These are phyloP conservation scores for Thamnaconus septentrionalis DNA, from an alignment of 2,113 vertebrate species.

Conservation along the genomic window DNA sequence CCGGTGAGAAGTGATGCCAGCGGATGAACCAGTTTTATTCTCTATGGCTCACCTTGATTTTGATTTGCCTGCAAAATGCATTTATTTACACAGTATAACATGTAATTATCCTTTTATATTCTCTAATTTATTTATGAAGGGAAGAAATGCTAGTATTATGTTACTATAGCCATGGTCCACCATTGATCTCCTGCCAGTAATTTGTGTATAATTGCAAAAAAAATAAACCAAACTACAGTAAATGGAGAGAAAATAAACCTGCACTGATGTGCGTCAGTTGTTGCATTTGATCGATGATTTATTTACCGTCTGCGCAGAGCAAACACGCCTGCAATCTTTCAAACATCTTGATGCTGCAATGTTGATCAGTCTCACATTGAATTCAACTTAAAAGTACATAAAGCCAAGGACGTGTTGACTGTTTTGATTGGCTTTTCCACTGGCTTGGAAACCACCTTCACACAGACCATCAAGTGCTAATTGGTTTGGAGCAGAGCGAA, in stretches of 20 bases:
- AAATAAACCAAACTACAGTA: no score
- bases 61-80: background rate
- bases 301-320: no score
- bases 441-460: constrained; percentile 65
- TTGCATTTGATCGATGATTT: no score
- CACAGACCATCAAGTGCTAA: constrained; percentile 79
- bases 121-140: background rate
- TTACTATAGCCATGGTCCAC: background rate
- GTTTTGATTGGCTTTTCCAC: constrained; percentile 61
- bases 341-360: no score
- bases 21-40: constrained; percentile 4
- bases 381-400: constrained; percentile 37
- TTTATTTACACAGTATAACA: background rate
- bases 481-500: constrained; percentile 70
- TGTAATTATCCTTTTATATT: no score
- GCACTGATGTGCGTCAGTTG: no score
- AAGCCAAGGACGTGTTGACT: constrained; percentile 47
- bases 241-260: no score
- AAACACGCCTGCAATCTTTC: no score
- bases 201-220: no score
- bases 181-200: no score
- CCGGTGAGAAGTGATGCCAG: constrained; percentile 9
- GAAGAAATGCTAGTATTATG: background rate
- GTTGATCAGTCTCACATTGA: background rate
- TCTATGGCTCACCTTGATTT: background rate